Evolutionary conservation across 2,888 invertebrate species (phyloP), one percentile per base, ranked within the genome.

Genomic region (Amphipyra berbera): DNA sequence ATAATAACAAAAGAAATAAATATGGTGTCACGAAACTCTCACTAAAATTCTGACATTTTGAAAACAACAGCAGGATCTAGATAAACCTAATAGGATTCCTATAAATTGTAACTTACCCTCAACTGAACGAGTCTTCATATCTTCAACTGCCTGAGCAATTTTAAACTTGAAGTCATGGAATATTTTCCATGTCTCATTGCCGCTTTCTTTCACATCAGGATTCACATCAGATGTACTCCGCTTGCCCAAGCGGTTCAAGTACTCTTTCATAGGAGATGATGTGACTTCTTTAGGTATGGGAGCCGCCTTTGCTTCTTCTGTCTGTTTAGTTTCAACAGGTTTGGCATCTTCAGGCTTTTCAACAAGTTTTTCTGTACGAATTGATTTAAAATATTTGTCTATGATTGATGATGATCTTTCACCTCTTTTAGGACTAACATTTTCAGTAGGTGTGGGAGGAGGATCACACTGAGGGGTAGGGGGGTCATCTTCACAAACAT

Each of bases 141-240:
- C 97, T 84, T 97, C 97, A 49, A 97, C 97, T 40, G 97, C 97
- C 85, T 97, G 97, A 41, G 97, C 96, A 68, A 97, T 96, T 90
- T 97, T 97, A 50, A 96, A 97, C 87, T 95, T 96, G 60, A 97
- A 96, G 73, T 97, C 97, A 68, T 96, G 96, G 71, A 97, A 96
- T 82, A 97, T 95, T 81, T 96, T 96, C 97, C 97, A 97, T 6
- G 96, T 96, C 88, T 97, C 97, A 68, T 96, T 95, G 33, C 73
- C 79, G 9, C 84, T 81, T 69, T 94, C 94, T 65, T 93, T 95
- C 0, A 85, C 83, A 47, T 95, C 95, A 44, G 89, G 83, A 37
- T 84, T 78, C 1, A 95, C 94, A 77, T 97, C 97, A 13, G 96
- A 89, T 66, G 96, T 96, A n/a, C 96, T 96, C 59, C 96, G 92